Evolutionary conservation across 1,140 invertebrate genomes (phyloP).

Genomic region (Metaphire vulgaris): DNA sequence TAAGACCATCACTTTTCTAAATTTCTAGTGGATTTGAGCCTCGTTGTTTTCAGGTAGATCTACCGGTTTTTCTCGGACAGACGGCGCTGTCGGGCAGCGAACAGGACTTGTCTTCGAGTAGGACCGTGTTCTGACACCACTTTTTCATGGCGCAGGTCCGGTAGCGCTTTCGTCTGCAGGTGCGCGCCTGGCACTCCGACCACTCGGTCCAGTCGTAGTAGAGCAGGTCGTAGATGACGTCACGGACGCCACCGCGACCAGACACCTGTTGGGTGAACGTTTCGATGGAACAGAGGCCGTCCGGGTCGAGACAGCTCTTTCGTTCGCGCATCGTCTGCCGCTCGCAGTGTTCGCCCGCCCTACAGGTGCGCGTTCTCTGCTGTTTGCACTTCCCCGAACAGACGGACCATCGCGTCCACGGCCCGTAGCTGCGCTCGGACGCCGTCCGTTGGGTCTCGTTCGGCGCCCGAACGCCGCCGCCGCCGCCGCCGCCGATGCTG

Average conservation of each 20-base stretch:
- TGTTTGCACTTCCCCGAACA: neutral
- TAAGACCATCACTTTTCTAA: no score
- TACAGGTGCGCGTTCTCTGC: neutral
- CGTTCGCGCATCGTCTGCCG: neutral
- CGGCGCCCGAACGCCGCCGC: no score
- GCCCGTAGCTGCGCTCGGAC: neutral
- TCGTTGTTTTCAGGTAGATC: no score
- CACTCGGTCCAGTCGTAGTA: conserved; percentile 27
- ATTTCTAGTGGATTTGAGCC: no score
- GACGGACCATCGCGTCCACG: neutral
- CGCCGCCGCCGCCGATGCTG: neutral
- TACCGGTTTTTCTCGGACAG: neutral
- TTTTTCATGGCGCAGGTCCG: conserved; percentile 67
- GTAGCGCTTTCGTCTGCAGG: conserved; percentile 42
- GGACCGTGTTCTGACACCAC: conserved; percentile 66
- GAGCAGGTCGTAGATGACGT: conserved; percentile 20
- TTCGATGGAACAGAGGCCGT: neutral
- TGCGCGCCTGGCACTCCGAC: conserved; percentile 16
- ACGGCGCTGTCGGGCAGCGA: neutral
- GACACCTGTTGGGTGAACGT: neutral
- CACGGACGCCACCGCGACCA: neutral
- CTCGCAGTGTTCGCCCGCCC: neutral
- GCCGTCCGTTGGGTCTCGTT: no score
- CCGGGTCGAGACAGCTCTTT: neutral
- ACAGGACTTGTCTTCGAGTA: conserved; percentile 75